phyloP scores from a whole-genome alignment of 2,113 vertebrate genomes.

The Hipposideros armiger region DNA sequence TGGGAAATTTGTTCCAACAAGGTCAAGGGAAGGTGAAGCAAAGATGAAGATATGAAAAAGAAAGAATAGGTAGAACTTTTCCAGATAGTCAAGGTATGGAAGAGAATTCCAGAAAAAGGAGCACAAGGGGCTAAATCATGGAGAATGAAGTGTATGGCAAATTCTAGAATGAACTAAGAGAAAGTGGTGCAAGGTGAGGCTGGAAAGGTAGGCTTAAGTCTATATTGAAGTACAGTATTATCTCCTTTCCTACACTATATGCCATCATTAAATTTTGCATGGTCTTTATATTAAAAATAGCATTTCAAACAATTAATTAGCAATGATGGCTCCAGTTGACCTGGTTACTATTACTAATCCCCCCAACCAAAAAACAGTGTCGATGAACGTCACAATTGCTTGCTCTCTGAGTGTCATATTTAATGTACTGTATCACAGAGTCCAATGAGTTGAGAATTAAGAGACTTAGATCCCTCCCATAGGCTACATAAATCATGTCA shows the following conservation, averaged over 20 bases:
- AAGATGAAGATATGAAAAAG: not conserved
- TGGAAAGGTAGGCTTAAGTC: not conserved
- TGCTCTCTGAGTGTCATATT: not conserved
- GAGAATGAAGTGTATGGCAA: not conserved
- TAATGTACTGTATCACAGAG: not conserved
- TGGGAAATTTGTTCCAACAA: not conserved
- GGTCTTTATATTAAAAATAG: slow-evolving; percentile 22
- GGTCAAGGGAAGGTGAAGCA: not conserved
- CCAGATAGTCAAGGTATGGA: not conserved
- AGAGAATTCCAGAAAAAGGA: not conserved
- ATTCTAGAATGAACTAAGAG: not conserved
- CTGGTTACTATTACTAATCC: not conserved
- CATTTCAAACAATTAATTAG: not conserved
- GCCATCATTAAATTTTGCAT: not conserved
- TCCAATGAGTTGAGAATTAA: not conserved
- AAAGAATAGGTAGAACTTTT: not conserved
- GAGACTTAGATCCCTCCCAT: not conserved
- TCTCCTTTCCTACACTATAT: not conserved
- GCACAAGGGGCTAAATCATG: not conserved
- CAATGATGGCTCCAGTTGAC: not conserved
- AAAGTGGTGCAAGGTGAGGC: not conserved
- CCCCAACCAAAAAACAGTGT: not conserved
- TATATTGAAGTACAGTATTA: not conserved
- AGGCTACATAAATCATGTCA: not conserved
- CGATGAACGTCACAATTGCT: not conserved